Conservation (phyloP, 2,888 invertebrate species). For the Gymnocheta viridis region DNA sequence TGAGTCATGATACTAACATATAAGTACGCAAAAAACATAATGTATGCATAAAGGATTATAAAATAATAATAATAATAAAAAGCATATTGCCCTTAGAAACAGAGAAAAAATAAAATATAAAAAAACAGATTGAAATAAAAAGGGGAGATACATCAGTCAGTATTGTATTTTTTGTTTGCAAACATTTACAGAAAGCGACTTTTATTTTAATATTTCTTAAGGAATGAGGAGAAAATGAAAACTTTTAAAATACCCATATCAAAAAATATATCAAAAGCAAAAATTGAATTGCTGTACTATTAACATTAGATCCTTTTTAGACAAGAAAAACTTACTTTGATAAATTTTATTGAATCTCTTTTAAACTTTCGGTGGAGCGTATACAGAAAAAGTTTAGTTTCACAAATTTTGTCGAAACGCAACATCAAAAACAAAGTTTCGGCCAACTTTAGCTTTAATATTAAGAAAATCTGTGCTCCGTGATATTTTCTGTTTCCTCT, state of each 20-base stretch:
- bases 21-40: background rate
- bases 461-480: no score
- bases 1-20: background rate
- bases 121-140: constrained; percentile 8
- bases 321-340: no score
- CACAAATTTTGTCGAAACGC: no score
- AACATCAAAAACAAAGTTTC: no score
- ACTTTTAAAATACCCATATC: background rate
- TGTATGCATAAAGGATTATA: constrained; percentile 1
- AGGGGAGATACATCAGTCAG: constrained; percentile 1
- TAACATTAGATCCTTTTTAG: no score
- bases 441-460: no score
- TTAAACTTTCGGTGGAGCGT: no score
- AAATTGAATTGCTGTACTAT: background rate
- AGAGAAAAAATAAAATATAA: background rate
- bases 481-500: no score
- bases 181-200: constrained; percentile 36
- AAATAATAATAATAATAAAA: constrained; percentile 1
- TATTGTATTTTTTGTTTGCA: constrained; percentile 29
- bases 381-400: no score
- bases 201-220: constrained; percentile 6
- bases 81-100: constrained; percentile 29
- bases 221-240: background rate
- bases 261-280: background rate
- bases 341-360: no score